Evolutionary conservation across 2,113 vertebrate species (phyloP).

Genomic region (Oostethus manadensis): DNA sequence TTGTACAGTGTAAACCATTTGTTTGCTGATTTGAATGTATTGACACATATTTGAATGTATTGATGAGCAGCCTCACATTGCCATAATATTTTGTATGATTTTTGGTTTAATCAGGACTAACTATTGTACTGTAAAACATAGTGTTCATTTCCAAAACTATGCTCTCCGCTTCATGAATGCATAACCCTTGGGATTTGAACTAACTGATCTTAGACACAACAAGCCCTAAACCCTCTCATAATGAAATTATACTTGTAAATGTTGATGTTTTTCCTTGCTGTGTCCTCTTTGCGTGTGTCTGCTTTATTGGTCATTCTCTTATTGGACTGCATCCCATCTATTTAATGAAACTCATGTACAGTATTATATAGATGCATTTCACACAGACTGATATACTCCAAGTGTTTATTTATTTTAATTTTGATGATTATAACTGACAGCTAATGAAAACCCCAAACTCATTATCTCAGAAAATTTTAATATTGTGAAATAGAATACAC

Average conservation of each 20-base stretch:
- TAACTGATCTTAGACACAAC: constrained; percentile 31
- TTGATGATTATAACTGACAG: too few species aligned
- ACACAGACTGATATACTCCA: too few species aligned
- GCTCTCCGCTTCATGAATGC: constrained; percentile 7
- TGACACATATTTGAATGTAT: neutral
- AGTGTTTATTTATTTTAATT: too few species aligned
- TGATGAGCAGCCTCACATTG: neutral
- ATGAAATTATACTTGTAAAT: constrained; percentile 71
- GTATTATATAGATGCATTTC: too few species aligned
- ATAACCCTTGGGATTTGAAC: constrained; percentile 24
- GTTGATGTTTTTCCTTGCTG: constrained; percentile 25
- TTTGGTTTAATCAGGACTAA: constrained; percentile 3
- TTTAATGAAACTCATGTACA: too few species aligned
- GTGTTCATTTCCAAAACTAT: constrained; percentile 12
- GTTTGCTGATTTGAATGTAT: too few species aligned
- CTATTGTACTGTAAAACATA: neutral
- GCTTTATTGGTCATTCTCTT: constrained; percentile 62
- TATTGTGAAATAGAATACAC: too few species aligned
- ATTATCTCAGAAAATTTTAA: too few species aligned
- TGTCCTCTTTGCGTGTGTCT: constrained; percentile 26
- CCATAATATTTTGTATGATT: neutral
- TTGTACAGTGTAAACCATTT: too few species aligned
- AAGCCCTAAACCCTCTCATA: constrained; percentile 44
- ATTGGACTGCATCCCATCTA: constrained; percentile 51
- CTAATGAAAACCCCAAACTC: too few species aligned